A percentile compares a stretch with the other conserved stretches of the same genome.
Conservation (phyloP, 2,797 vertebrate genomes). For the Lithobates sylvaticus region DNA sequence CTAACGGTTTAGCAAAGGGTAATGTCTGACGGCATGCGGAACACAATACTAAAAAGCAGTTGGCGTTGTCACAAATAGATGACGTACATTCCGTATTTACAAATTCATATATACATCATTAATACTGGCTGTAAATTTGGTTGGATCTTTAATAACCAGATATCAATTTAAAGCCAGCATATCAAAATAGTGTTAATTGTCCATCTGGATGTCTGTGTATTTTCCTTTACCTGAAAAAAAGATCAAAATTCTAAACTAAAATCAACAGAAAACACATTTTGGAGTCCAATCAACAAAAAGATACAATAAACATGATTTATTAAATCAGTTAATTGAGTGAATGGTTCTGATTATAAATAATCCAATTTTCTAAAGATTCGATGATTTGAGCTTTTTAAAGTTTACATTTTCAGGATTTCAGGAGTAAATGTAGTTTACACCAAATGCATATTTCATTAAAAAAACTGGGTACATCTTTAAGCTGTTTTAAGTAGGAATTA, state of each 20-base stretch:
- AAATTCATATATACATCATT: conserved; percentile 73
- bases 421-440: not conserved
- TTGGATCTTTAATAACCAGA: conserved; percentile 52
- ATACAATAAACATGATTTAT: not conserved
- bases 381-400: not conserved
- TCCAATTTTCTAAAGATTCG: not conserved
- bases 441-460: not conserved
- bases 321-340: not conserved
- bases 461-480: not conserved
- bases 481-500: too few relatives aligned
- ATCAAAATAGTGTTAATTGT: conserved; percentile 3
- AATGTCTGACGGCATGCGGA: conserved; percentile 72
- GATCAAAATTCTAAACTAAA: not conserved
- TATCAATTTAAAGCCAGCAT: conserved; percentile 21
- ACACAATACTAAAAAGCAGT: conserved; percentile 70
- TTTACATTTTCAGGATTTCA: not conserved
- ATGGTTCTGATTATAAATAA: not conserved
- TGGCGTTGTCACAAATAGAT: conserved; percentile 65
- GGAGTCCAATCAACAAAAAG: not conserved
- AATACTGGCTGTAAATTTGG: conserved; percentile 68
- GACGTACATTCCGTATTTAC: conserved; percentile 77
- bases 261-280: conserved; percentile 1
- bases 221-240: not conserved
- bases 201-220: conserved; percentile 1
- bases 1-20: conserved; percentile 71